phyloP scores from a whole-genome alignment of 2,797 vertebrate genomes.

The Rhinatrema bivittatum region DNA sequence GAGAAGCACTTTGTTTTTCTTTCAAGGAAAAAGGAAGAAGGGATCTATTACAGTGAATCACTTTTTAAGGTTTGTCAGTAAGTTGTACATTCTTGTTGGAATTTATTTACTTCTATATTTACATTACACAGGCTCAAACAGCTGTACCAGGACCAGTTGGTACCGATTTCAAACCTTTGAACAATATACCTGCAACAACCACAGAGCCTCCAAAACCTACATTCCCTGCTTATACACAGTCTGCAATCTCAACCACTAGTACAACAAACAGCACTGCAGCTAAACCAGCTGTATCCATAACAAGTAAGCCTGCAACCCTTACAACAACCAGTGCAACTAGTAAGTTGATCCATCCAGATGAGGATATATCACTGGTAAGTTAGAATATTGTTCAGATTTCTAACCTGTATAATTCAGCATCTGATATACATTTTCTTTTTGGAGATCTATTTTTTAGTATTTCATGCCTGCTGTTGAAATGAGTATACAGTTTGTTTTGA shows the following conservation, averaged over 20 bases:
- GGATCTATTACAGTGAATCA: too few relatives aligned
- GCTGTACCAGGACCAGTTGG: constrained; percentile 74
- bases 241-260: constrained; percentile 83
- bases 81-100: too few relatives aligned
- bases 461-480: too few relatives aligned
- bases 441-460: not conserved
- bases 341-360: constrained; percentile 99
- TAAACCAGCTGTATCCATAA: constrained; percentile 84
- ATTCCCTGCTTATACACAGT: constrained; percentile 97
- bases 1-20: too few relatives aligned
- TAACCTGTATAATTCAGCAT: constrained; percentile 66
- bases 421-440: constrained; percentile 15
- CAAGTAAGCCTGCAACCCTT: constrained; percentile 96
- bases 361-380: constrained; percentile 99
- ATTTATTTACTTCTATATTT: constrained; percentile 24
- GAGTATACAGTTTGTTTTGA: too few relatives aligned
- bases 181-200: constrained; percentile 66
- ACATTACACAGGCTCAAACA: constrained; percentile 78
- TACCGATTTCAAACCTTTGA: constrained; percentile 80
- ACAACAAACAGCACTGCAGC: constrained; percentile 90
- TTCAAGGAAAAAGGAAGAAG: too few relatives aligned
- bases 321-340: constrained; percentile 98
- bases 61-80: too few relatives aligned
- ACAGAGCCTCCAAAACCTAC: constrained; percentile 89
- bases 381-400: constrained; percentile 57